Evolutionary conservation across 53 echinoderm and acorn worm species (phyloP).

Genomic region (Paracentrotus lividus): DNA sequence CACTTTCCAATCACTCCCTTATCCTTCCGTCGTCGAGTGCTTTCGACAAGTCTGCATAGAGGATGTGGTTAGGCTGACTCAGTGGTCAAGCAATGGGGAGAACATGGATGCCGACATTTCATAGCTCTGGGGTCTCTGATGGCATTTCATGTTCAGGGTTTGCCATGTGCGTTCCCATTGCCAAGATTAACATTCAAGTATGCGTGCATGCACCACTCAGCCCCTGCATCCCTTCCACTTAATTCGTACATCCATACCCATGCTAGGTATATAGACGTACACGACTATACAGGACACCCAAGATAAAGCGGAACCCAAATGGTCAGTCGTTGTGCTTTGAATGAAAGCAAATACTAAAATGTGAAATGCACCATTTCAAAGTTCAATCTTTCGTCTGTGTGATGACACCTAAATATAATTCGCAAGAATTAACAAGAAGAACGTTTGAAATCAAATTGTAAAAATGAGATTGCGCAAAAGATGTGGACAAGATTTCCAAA

Average conservation of each 20-base stretch:
- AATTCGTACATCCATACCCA: neutral
- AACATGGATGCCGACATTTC: constrained; percentile 59
- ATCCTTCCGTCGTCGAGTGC: constrained; percentile 16
- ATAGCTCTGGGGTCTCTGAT: constrained; percentile 34
- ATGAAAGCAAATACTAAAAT: too few species aligned
- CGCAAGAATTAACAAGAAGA: too few species aligned
- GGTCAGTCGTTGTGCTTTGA: too few species aligned
- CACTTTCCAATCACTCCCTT: constrained; percentile 15
- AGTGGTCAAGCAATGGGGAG: constrained; percentile 54
- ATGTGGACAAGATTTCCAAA: too few species aligned
- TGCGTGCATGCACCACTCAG: neutral
- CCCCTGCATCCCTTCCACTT: neutral
- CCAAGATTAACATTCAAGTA: neutral
- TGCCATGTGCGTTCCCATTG: neutral
- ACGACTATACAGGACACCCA: too few species aligned
- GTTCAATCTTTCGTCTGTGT: too few species aligned
- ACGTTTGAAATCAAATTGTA: too few species aligned
- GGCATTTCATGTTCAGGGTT: constrained; percentile 31
- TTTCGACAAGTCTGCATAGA: constrained; percentile 22
- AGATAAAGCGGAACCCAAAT: too few species aligned
- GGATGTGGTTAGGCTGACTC: constrained; percentile 60
- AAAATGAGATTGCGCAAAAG: too few species aligned
- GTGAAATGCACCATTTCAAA: too few species aligned
- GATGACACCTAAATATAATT: too few species aligned
- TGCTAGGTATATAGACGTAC: neutral